A percentile compares a stretch with the other conserved stretches of the same genome.
phyloP scores from a whole-genome alignment of 2,888 invertebrate genomes.

The Teleogryllus oceanicus region DNA sequence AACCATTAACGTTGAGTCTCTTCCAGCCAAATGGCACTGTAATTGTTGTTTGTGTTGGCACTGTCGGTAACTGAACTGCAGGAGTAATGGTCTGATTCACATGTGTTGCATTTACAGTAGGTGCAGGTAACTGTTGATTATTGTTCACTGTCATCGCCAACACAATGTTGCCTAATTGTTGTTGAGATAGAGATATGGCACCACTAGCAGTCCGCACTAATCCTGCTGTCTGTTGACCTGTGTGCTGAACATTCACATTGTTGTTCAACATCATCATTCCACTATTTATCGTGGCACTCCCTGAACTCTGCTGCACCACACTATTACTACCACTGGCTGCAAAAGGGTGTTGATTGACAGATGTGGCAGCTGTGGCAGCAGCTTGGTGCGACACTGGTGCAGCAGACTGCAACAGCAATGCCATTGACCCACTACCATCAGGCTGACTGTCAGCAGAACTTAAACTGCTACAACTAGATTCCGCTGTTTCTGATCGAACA shows the following conservation, averaged over 20 bases:
- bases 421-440: slow-evolving; percentile 45
- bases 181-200: slow-evolving; percentile 32
- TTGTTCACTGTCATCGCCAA: slow-evolving; percentile 36
- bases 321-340: slow-evolving; percentile 28
- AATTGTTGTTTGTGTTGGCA: slow-evolving; percentile 44
- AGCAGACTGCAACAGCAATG: slow-evolving; percentile 38
- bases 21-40: slow-evolving; percentile 76
- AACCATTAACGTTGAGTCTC: slow-evolving; percentile 65
- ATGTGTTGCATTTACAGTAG: slow-evolving; percentile 34
- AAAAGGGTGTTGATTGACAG: slow-evolving; percentile 27
- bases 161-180: slow-evolving; percentile 37
- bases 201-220: slow-evolving; percentile 32
- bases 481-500: slow-evolving; percentile 57
- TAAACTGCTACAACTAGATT: slow-evolving; percentile 51
- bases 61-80: slow-evolving; percentile 22
- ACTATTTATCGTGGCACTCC: slow-evolving; percentile 24
- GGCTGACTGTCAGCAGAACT: slow-evolving; percentile 39
- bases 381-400: slow-evolving; percentile 23
- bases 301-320: slow-evolving; percentile 26
- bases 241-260: slow-evolving; percentile 28
- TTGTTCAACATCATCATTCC: slow-evolving; percentile 36
- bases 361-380: slow-evolving; percentile 28
- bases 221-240: slow-evolving; percentile 23
- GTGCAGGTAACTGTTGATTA: slow-evolving; percentile 39
- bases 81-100: slow-evolving; percentile 37